These are phyloP conservation scores for Dascillus cervinus DNA, from an alignment of 2,888 invertebrate genomes.

Conservation along the genomic window DNA sequence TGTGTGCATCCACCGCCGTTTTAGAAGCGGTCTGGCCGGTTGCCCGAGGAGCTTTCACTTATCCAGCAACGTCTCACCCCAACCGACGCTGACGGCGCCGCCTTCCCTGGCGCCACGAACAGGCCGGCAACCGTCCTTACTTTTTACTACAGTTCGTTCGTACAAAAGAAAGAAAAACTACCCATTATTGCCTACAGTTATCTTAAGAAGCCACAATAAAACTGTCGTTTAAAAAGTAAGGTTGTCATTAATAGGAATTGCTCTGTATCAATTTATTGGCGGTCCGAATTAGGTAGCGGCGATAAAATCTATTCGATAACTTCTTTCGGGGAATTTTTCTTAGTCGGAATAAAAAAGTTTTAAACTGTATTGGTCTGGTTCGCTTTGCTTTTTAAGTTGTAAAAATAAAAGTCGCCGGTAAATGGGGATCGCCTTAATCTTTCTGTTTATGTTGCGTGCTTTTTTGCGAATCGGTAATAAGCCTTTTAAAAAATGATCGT, in stretches of 20 bases:
- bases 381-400: no score
- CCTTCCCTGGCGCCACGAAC: constrained; percentile 36
- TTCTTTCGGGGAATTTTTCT: constrained; percentile 20
- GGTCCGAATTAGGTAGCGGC: constrained; percentile 35
- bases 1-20: constrained; percentile 21
- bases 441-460: no score
- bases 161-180: constrained; percentile 42
- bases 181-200: constrained; percentile 45
- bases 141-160: constrained; percentile 38
- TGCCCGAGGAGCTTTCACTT: constrained; percentile 37
- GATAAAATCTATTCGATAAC: constrained; percentile 29
- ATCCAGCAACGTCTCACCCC: constrained; percentile 20
- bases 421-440: no score
- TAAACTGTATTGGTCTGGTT: constrained; percentile 14
- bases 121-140: constrained; percentile 38
- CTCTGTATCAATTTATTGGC: constrained; percentile 39
- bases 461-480: constrained; percentile 15
- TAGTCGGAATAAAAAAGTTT: constrained; percentile 27
- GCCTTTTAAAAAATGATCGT: constrained; percentile 12
- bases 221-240: constrained; percentile 43
- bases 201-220: constrained; percentile 44
- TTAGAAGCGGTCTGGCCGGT: constrained; percentile 32
- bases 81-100: constrained; percentile 34
- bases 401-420: no score
- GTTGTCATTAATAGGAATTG: constrained; percentile 40